Base-by-base conservation (phyloP, 2,888 invertebrate genomes). In the Ochropacha duplaris region DNA sequence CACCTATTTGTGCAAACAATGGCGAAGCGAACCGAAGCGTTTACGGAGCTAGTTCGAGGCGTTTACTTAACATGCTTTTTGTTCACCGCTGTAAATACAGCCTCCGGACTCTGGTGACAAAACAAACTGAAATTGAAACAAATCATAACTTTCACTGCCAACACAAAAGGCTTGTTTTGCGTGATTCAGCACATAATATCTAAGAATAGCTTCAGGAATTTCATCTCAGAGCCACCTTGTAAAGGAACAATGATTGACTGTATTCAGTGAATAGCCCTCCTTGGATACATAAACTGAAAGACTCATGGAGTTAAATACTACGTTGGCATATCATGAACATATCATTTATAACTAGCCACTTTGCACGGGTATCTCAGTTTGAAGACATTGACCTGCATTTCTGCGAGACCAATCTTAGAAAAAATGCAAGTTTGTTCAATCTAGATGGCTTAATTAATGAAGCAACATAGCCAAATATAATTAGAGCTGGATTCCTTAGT, bases 1-100 rank as follows among this genome's bases (percentile, higher is more conserved):
- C 79, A 79, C 74, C 81, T 82, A 81, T 83, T 83, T 83, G 78
- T 72, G 76, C 79, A 79, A 84, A 84, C 85, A 85, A 85, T 82
- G 75, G 73, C 57, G 57, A 62, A 71, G 74, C 76, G 72, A 69
- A 74, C 70, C 69, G 71, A 64, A 68, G 70, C 65, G 65, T 52
- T 34, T 31, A 52, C 52, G 12, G 31, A 34, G 31, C 31, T 66
- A 65, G 66, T n/a, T 36, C 56, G 65, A 61, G 71, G 62, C 16
- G 74, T 77, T 76, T 79, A 72, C 69, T 74, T 73, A 74, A 74
- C 74, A 68, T 75, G 70, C 71, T 65, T 62, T 49, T 26, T 49
- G 55, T 34, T 5, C 34, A n/a, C 31, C 51, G 51, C 19, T 51
- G 51, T 51, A 52, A 52, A 34, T 52, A 52, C 5, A 31, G 31